Evolutionary conservation across 2,113 vertebrate genomes (phyloP), one percentile per base, ranked within the genome.

Genomic region (Lampris incognitus): DNA sequence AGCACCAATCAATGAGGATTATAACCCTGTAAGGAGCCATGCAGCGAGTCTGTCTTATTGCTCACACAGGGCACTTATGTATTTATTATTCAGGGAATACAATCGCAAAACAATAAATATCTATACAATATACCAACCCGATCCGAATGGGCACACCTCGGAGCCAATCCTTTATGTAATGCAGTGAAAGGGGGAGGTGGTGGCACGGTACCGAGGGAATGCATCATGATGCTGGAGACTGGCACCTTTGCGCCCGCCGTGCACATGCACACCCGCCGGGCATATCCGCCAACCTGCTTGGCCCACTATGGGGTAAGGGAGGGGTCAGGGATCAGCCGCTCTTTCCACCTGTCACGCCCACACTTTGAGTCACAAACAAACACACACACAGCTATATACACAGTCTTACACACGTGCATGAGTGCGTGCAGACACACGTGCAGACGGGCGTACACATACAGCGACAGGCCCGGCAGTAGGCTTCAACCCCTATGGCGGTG

Each of bases 1-100:
- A 78, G 81, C 76, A 76, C 78, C 79, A 89, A 92, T 92, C 91
- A 76, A 92, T 92, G 89, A 78, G 87, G 91, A 92, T 92, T 92
- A 92, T 89, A 88, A 81, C 84, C 78, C 87, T 87, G 87, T 74
- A 71, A 84, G 79, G 75, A 76, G 79, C 79, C 52, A 75, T 76
- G 61, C 63, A 57, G 81, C 62, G 65, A 70, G 52, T 76, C 72
- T 82, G 64, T 62, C 40, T 51, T 59, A 9, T 56, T 79, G 58
- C 61, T 46, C 64, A 74, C 40, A 38, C 52, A 56, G 75, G 40
- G 37, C 79, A 74, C 9, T 2, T 40, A 59, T 69, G 50, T 49
- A 74, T 13, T 50, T 66, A 57, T 64, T 74, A 81, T 71, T 48
- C 66, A 54, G 46, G 67, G 36, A 2, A n/a, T n/a, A 38, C n/a